Base-by-base conservation (phyloP, 2,797 vertebrate species). In the Cheirogaleus major region DNA sequence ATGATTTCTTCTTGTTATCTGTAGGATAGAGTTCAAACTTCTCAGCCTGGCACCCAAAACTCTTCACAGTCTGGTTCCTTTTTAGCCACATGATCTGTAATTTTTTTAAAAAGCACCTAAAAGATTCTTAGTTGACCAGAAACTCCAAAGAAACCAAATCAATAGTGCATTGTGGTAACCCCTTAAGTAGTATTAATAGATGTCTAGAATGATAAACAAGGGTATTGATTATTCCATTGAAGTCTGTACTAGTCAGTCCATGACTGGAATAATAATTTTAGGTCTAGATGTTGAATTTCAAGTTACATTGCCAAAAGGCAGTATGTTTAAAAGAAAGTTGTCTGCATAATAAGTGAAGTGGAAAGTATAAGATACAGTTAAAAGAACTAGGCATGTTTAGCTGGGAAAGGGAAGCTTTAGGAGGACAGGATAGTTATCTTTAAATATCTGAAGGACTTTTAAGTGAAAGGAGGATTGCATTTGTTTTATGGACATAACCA, bases 231-330 rank as follows among this genome's bases (percentile, higher is more conserved):
- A 87, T 65, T 81, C 45, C 35, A 41, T 1, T 78, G n/a, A 92
- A 84, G 27, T 81, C 90, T 81, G 18, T 61, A 43, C 48, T 15
- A 38, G 84, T 78, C 48, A 81, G 20, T 67, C 14, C 43, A 14
- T 27, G 52, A 69, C 35, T 78, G 3, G 55, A 94, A 89, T 76
- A 94, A 80, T 80, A 69, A 90, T 82, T 90, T 81, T 76, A 93
- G 78, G 15, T 69, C 25, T 75, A 57, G 43, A 69, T 75, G 35
- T 48, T 92, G 59, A 80, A 75, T 84, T 90, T 95, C 65, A 84
- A 65, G 78, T 80, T 81, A 72, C 17, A 14, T 25, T 59, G 52
- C 83, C 70, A 93, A 96, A 96, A 93, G 45, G 70, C 52, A 84
- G 8, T 79, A 63, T 83, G 50, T 86, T 89, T 48, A 79, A 79